Evolutionary conservation across 2,113 vertebrate species (phyloP).

Genomic region (Casuarius casuarius): DNA sequence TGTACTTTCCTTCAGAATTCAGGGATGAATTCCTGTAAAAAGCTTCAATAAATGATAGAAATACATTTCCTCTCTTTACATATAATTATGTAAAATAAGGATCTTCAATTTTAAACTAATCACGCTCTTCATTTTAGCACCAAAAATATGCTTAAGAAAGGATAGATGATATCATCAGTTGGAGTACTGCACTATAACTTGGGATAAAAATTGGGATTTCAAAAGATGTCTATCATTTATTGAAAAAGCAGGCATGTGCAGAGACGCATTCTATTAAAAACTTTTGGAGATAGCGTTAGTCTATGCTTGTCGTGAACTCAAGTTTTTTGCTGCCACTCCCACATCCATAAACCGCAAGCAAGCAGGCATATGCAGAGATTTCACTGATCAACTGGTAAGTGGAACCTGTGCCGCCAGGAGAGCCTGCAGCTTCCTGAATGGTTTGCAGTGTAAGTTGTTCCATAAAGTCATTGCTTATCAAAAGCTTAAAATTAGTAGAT

Average conservation of each 20-base stretch:
- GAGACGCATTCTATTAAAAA: slow-evolving; percentile 38
- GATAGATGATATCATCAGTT: not conserved
- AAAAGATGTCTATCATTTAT: slow-evolving; percentile 62
- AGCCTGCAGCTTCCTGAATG: not conserved
- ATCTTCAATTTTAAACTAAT: slow-evolving; percentile 39
- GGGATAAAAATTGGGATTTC: slow-evolving; percentile 43
- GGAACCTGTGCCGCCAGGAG: not conserved
- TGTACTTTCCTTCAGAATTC: slow-evolving; percentile 41
- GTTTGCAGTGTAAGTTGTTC: not conserved
- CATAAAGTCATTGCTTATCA: not conserved
- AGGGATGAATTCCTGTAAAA: slow-evolving; percentile 23
- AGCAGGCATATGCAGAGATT: slow-evolving; percentile 3
- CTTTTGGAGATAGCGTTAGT: slow-evolving; percentile 24
- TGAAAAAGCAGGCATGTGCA: slow-evolving; percentile 13
- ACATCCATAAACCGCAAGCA: not conserved
- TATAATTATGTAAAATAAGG: slow-evolving; percentile 62
- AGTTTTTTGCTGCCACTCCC: slow-evolving; percentile 33
- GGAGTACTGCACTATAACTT: not conserved
- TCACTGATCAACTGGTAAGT: not conserved
- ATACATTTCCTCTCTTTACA: slow-evolving; percentile 49
- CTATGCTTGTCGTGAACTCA: not conserved
- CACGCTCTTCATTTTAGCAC: slow-evolving; percentile 35
- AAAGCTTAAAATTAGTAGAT: slow-evolving; percentile 8
- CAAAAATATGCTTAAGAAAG: slow-evolving; percentile 44
- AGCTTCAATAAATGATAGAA: slow-evolving; percentile 50